These are phyloP conservation scores for Champsocephalus gunnari DNA, from an alignment of 2,797 vertebrate genomes.

Conservation along the genomic window DNA sequence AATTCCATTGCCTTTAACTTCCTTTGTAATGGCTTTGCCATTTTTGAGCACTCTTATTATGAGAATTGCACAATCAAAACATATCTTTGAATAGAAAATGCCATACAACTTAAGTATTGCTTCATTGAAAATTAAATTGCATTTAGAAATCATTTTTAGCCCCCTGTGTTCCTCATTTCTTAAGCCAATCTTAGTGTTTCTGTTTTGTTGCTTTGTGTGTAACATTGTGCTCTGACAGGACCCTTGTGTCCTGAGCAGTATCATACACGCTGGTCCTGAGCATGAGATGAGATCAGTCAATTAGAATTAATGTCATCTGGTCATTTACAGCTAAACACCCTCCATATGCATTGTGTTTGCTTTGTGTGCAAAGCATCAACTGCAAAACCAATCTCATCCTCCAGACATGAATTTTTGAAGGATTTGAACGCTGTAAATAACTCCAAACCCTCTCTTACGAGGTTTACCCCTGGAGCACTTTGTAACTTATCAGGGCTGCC, in stretches of 20 bases:
- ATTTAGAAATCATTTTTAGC: constrained; percentile 83
- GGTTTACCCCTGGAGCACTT: constrained; percentile 89
- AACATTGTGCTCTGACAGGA: constrained; percentile 73
- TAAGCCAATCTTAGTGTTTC: constrained; percentile 67
- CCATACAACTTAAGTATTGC: constrained; percentile 83
- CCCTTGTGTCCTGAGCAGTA: constrained; percentile 76
- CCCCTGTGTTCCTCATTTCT: constrained; percentile 65
- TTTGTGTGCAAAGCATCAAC: constrained; percentile 84
- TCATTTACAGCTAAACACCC: constrained; percentile 82
- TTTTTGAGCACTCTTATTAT: constrained; percentile 81
- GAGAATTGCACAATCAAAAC: constrained; percentile 84
- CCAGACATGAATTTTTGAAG: constrained; percentile 86
- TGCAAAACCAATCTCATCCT: constrained; percentile 86
- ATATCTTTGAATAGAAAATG: constrained; percentile 83
- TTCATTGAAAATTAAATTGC: constrained; percentile 89
- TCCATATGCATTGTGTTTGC: constrained; percentile 81
- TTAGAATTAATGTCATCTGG: constrained; percentile 85
- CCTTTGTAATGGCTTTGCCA: constrained; percentile 85
- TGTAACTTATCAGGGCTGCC: constrained; percentile 90
- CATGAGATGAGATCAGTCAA: constrained; percentile 82
- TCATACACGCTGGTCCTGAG: constrained; percentile 72
- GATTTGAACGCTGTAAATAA: constrained; percentile 90
- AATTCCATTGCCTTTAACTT: constrained; percentile 86
- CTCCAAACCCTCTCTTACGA: constrained; percentile 89
- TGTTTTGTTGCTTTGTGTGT: constrained; percentile 68